A percentile compares a stretch with the other conserved stretches of the same genome.
Evolutionary conservation across 2,888 invertebrate species (phyloP).

Genomic region (Mimas tiliae): DNA sequence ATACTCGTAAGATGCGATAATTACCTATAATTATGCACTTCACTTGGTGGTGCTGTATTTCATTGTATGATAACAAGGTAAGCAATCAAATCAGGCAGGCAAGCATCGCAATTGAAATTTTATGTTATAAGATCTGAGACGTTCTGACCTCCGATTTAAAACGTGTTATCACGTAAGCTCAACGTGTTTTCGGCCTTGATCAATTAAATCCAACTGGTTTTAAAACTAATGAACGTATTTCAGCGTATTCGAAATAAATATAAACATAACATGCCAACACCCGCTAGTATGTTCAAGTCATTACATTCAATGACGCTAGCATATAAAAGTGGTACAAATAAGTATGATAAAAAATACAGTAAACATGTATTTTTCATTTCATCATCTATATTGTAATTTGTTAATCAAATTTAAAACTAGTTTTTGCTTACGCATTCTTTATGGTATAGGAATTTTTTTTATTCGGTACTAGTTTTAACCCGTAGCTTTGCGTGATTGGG

Average conservation of each 20-base stretch:
- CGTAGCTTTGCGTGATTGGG: no score
- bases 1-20: no score
- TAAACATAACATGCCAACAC: constrained; percentile 1
- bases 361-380: constrained; percentile 22
- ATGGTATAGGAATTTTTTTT: background rate
- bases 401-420: constrained; percentile 6
- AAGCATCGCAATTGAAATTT: no score
- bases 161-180: background rate
- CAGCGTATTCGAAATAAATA: background rate
- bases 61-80: no score
- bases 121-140: background rate
- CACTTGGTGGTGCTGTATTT: no score
- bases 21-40: no score
- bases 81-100: no score
- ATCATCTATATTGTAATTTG: constrained; percentile 17
- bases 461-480: no score
- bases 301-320: constrained; percentile 15
- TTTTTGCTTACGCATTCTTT: constrained; percentile 1
- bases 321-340: constrained; percentile 15
- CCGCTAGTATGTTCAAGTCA: background rate
- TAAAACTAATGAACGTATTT: background rate
- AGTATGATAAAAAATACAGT: constrained; percentile 11
- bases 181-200: background rate
- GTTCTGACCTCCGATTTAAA: background rate
- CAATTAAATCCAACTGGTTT: background rate